phyloP scores from a whole-genome alignment of 2,113 vertebrate species.

The Morphnarchus princeps region DNA sequence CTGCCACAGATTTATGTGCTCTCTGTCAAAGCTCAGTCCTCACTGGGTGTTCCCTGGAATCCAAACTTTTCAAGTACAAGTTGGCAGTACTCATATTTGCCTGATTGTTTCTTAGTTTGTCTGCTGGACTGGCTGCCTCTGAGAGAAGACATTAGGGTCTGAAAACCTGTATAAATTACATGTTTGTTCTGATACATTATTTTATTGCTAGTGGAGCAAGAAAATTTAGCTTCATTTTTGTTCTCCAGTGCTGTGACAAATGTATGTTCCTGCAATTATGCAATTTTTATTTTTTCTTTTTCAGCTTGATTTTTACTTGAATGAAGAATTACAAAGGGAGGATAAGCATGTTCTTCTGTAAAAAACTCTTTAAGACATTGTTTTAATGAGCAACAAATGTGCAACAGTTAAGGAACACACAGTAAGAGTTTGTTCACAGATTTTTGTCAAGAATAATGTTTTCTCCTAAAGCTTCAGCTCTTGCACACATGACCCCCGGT shows the following conservation, averaged over 20 bases:
- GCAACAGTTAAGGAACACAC: neutral
- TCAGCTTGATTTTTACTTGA: neutral
- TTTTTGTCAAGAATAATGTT: neutral
- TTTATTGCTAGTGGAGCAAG: neutral
- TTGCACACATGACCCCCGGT: neutral
- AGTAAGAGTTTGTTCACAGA: neutral
- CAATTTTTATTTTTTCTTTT: neutral
- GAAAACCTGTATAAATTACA: neutral
- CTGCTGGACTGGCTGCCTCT: neutral
- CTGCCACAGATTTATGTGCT: neutral
- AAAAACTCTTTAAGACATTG: neutral
- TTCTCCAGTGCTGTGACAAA: neutral
- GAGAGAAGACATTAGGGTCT: neutral
- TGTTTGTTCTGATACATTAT: neutral
- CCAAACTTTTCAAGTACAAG: neutral
- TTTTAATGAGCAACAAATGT: neutral
- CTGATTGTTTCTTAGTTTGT: neutral
- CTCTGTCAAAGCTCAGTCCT: neutral
- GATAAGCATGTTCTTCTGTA: neutral
- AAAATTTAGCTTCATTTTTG: neutral
- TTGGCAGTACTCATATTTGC: neutral
- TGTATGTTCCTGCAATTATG: neutral
- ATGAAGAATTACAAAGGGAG: neutral
- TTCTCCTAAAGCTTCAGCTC: neutral
- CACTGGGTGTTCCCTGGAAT: neutral